Base-by-base conservation (phyloP, 2,888 invertebrate species). In the Malacosoma neustria region DNA sequence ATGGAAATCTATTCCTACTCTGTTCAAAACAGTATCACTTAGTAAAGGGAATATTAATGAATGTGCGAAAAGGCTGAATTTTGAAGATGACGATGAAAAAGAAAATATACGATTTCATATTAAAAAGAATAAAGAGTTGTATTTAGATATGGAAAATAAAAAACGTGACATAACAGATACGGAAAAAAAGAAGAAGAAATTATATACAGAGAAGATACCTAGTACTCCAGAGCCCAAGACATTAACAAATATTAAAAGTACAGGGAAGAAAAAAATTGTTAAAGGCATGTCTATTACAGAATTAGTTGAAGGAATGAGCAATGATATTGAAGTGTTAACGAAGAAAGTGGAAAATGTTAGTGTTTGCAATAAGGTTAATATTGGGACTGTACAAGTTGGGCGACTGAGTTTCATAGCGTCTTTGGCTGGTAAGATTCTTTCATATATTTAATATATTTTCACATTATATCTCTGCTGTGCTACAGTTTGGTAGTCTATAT, bases 361-460 rank as follows among this genome's bases (percentile, higher is more conserved):
- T 1, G 51, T 71, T 0, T 61, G 61, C n/a, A 57, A 66, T 0
- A 39, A 33, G 3, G 36, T 43, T 32, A 55, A 61, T n/a, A 49
- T 22, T 22, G 2, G 22, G 22, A 22, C 22, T 22, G 6, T 7
- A 2, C 6, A 43, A 36, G 49, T 64, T 2, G 69, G 60, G 40
- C 68, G 72, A 33, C 65, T 87, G 5, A 81, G 75, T 48, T 89
- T 89, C 55, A 59, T 89, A 40, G 87, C 80, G 34, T 89, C 89
- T 32, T 67, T 89, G 42, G 87, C 88, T 58, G 86, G 89, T 89
- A 68, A 46, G 37, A 29, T 13, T n/a, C 31, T 22, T 33, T 9
- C 29, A 34, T 15, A n/a, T n/a, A n/a, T n/a, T n/a, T n/a, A n/a
- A n/a, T n/a, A n/a, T n/a, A n/a, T n/a, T n/a, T n/a, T n/a, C n/a